phyloP scores from a whole-genome alignment of 2,113 vertebrate species.

The Pachycephala philippinensis region DNA sequence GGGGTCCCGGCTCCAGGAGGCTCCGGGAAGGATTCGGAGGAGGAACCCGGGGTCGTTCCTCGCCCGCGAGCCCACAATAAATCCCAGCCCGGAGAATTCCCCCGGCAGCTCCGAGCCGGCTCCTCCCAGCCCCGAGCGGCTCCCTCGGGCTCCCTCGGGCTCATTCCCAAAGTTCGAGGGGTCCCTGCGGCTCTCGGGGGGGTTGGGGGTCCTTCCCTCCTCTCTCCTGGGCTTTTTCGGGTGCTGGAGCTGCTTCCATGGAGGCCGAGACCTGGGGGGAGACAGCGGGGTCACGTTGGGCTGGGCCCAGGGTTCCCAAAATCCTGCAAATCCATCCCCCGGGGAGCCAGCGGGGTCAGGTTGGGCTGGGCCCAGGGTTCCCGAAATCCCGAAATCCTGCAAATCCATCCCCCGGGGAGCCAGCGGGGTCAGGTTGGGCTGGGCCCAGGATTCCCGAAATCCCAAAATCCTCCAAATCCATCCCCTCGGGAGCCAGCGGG shows the following conservation, averaged over 20 bases:
- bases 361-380: not conserved
- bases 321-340: accelerated
- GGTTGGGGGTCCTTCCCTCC: not conserved
- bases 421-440: not conserved
- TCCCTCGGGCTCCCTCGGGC: not conserved
- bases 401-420: not conserved
- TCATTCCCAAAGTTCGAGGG: not conserved
- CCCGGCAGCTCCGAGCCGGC: not conserved
- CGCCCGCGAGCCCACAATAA: not conserved
- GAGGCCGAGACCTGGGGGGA: not conserved
- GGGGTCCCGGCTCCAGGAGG: too few species aligned
- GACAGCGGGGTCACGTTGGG: not conserved
- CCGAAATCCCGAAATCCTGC: not conserved
- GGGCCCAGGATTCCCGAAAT: not conserved
- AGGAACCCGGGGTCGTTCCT: accelerated
- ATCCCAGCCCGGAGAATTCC: not conserved
- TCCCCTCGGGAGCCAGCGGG: accelerated
- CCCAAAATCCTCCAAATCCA: not conserved
- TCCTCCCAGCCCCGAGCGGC: accelerated
- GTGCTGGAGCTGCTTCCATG: not conserved
- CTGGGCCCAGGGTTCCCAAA: not conserved
- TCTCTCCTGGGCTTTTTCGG: not conserved
- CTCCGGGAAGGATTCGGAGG: not conserved
- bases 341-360: not conserved
- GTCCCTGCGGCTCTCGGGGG: not conserved